Conservation (phyloP, 2,888 invertebrate species). For the Girardia tigrina region DNA sequence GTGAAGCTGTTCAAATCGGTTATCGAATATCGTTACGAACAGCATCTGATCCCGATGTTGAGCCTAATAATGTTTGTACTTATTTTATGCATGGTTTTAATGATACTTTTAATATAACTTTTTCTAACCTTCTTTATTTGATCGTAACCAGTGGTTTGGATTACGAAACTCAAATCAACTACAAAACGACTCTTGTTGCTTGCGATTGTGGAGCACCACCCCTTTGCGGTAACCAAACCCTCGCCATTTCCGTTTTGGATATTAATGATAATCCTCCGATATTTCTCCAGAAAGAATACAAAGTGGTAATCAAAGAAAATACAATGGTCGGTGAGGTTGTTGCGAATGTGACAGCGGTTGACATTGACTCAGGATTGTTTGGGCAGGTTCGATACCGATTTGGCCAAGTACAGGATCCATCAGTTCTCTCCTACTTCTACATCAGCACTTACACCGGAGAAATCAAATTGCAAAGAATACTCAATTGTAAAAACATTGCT, state of each 20-base stretch:
- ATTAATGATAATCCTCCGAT: constrained; percentile 27
- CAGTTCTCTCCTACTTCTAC: constrained; percentile 15
- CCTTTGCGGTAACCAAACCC: constrained; percentile 25
- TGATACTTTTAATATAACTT: constrained; percentile 26
- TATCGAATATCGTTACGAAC: background rate
- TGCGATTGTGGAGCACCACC: constrained; percentile 32
- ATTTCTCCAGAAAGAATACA: constrained; percentile 19
- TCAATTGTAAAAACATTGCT: constrained; percentile 25
- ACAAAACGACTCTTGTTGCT: constrained; percentile 29
- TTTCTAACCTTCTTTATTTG: constrained; percentile 18
- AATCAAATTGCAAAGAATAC: constrained; percentile 19
- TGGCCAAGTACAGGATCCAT: constrained; percentile 30
- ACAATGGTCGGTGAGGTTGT: constrained; percentile 23
- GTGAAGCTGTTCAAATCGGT: constrained; percentile 30
- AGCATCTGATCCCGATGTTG: constrained; percentile 25
- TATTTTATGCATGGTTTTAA: constrained; percentile 24
- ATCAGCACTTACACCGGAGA: constrained; percentile 31
- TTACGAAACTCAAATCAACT: constrained; percentile 16
- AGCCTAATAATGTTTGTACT: constrained; percentile 27
- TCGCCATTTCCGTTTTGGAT: constrained; percentile 26
- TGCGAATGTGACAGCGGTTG: constrained; percentile 18
- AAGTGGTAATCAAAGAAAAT: constrained; percentile 23
- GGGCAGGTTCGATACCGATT: constrained; percentile 32
- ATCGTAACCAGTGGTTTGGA: constrained; percentile 8
- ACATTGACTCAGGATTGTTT: constrained; percentile 28